Evolutionary conservation across 64 coral and sea anemone genomes (phyloP), one percentile per base, ranked within the genome.

Genomic region (Porites australiensis): DNA sequence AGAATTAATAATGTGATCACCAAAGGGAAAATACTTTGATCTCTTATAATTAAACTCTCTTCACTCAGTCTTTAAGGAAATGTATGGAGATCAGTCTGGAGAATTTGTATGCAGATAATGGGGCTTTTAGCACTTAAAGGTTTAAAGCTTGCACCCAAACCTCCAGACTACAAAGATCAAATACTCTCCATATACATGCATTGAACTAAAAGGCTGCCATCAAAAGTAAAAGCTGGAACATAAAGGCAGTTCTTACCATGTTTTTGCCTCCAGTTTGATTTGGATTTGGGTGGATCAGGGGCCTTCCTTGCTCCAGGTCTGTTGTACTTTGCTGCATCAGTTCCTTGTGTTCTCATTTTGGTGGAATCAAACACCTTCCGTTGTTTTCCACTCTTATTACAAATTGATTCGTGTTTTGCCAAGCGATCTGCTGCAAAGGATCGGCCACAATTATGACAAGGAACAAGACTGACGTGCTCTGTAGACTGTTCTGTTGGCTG

Each of bases 351-450:
- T 75, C 98, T 88, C 54, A 89, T 88, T 70, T 96, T 99, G 3
- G 94, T 92, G 4, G 98, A 94, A 52, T 99, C 92, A 92, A 96
- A 99, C 45, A 94, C 83, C 64, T 89, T 99, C 8, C 98, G 64
- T 64, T 94, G 92, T 73, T 99, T 96, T 65, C 77, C 73, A 58
- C 48, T 79, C 48, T 99, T 99, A 13, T 37, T 18, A 65, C 98
- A 99, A 48, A 99, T 89, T 72, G 50, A 50, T 71, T 88, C 72
- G 50, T 99, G 98, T 51, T 99, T 99, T 46, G 70, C 77, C 11
- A 99, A 19, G 51, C 98, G 80, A 48, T 99, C 94, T 22, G 89
- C 77, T 18, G 88, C 91, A 92, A 99, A 99, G 5, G 86, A 94
- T 9, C 98, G 91, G 13, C 98, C 98, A 89, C 98, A 99, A n/a